Evolutionary conservation across 2,797 vertebrate genomes (phyloP).

Genomic region (Molothrus aeneus): DNA sequence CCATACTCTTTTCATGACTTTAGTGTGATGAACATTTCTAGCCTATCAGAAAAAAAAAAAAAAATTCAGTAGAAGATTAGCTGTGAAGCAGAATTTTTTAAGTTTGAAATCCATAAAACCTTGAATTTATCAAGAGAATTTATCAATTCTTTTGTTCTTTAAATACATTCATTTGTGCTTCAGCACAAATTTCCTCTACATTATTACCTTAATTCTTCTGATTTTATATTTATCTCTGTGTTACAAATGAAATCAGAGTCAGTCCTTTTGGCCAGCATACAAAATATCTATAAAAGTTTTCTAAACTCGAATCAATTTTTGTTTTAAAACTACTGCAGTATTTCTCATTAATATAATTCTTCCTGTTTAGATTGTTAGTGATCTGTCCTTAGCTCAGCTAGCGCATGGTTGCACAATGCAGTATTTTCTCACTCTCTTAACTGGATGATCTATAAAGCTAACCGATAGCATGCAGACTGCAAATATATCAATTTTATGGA

Average conservation of each 20-base stretch:
- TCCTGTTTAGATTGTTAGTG: neutral
- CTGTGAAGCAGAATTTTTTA: slow-evolving; percentile 12
- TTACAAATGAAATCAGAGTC: neutral
- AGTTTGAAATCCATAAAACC: neutral
- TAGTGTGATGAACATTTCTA: neutral
- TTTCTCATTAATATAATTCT: neutral
- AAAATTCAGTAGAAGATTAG: neutral
- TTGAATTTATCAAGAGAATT: neutral
- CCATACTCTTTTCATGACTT: neutral
- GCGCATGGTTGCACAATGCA: neutral
- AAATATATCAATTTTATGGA: neutral
- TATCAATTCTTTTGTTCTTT: neutral
- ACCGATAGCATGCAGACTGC: neutral
- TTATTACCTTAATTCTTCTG: neutral
- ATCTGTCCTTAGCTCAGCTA: neutral
- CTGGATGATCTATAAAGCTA: neutral
- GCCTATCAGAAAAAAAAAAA: neutral
- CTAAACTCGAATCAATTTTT: neutral
- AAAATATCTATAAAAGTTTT: neutral
- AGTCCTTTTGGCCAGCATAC: neutral
- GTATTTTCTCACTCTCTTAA: neutral
- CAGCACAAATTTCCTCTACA: neutral
- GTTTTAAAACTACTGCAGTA: neutral
- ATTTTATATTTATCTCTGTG: neutral
- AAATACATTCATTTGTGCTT: neutral